These are phyloP conservation scores for Nebria ingens DNA, from an alignment of 1,140 invertebrate species.

Conservation along the genomic window DNA sequence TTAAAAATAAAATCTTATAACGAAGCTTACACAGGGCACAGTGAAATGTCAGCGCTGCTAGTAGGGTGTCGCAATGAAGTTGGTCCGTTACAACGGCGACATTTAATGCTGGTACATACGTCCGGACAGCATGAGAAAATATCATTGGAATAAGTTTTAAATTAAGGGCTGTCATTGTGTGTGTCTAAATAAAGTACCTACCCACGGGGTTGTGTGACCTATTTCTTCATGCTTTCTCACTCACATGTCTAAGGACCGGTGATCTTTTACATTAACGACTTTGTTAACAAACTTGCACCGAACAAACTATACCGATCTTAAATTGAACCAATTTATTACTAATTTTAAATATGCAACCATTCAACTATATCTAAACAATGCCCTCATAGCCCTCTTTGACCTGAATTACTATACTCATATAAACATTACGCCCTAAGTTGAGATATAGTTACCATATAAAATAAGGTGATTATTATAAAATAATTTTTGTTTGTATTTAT, in stretches of 20 bases:
- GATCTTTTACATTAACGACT: neutral
- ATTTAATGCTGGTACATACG: neutral
- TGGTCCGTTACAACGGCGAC: neutral
- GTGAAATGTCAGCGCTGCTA: neutral
- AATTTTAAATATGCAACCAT: too few relatives aligned
- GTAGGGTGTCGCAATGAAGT: neutral
- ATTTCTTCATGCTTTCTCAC: slow-evolving; percentile 14
- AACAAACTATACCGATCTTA: too few relatives aligned
- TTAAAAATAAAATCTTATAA: slow-evolving; percentile 22
- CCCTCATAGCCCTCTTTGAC: too few relatives aligned
- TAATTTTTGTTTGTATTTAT: too few relatives aligned
- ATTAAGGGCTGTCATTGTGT: slow-evolving; percentile 27
- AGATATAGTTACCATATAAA: too few relatives aligned
- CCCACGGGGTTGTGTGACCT: slow-evolving; percentile 17
- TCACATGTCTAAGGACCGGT: neutral
- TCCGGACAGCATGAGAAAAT: slow-evolving; percentile 22
- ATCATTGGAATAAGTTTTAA: slow-evolving; percentile 25
- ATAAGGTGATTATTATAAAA: too few relatives aligned
- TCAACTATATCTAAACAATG: too few relatives aligned
- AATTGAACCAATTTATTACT: slow-evolving; percentile 10
- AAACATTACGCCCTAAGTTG: too few relatives aligned
- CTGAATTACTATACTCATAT: too few relatives aligned
- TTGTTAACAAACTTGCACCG: neutral
- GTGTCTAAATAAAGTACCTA: slow-evolving; percentile 13
- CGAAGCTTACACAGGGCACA: slow-evolving; percentile 2